These are phyloP conservation scores for Lichenostomus cassidix DNA, from an alignment of 2,113 vertebrate genomes.

Conservation along the genomic window DNA sequence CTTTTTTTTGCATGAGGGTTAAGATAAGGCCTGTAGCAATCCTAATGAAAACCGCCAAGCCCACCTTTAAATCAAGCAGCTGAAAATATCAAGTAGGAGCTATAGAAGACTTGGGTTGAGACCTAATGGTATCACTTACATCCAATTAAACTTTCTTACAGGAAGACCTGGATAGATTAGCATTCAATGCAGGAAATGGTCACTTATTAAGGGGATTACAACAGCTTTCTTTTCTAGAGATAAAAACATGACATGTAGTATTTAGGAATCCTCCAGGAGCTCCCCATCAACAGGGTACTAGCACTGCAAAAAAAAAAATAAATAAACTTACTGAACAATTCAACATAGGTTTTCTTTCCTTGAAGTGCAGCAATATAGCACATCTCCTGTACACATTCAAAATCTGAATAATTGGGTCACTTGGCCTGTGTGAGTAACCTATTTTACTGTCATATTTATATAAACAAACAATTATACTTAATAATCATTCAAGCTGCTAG, in stretches of 20 bases:
- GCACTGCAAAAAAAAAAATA: neutral
- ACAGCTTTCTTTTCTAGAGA: neutral
- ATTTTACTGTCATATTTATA: slow-evolving; percentile 42
- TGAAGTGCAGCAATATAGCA: neutral
- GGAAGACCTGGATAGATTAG: neutral
- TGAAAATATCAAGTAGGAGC: neutral
- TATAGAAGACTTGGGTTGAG: neutral
- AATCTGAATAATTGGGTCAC: slow-evolving; percentile 51
- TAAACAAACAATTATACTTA: slow-evolving; percentile 65
- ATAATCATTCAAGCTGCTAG: slow-evolving; percentile 39
- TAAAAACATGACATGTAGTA: neutral
- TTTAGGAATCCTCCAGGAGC: neutral
- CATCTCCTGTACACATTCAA: neutral
- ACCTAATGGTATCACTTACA: neutral
- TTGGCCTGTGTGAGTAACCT: slow-evolving; percentile 30
- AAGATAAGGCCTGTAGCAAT: neutral
- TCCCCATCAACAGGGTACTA: neutral
- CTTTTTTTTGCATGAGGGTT: neutral
- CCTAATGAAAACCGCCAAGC: neutral
- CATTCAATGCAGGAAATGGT: neutral
- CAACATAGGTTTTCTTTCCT: neutral
- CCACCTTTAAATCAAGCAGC: neutral
- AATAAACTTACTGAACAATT: neutral
- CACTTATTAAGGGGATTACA: neutral
- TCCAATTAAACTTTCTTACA: neutral